Percentiles rank a stretch among this genome's conserved stretches.
phyloP scores from a whole-genome alignment of 2,113 vertebrate genomes.

The Osmerus eperlanus region DNA sequence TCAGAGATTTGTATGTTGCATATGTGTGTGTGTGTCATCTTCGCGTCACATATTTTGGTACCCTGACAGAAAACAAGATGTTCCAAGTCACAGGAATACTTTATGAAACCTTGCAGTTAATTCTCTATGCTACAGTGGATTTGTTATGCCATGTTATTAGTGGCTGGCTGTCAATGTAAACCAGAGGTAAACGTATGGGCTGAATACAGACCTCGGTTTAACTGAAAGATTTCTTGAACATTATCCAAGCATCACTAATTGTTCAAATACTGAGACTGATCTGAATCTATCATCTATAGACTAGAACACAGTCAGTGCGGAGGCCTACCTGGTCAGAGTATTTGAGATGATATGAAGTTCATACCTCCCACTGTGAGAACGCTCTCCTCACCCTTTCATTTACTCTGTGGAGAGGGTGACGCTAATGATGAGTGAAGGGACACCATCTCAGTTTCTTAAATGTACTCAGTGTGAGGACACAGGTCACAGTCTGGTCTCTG shows the following conservation, averaged over 20 bases:
- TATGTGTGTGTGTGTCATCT: background rate
- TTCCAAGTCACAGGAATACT: background rate
- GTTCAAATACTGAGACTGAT: slow-evolving; percentile 26
- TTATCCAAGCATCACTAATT: slow-evolving; percentile 16
- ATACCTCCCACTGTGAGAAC: background rate
- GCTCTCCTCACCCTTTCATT: too few species aligned
- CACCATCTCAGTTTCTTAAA: too few species aligned
- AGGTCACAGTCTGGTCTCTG: too few species aligned
- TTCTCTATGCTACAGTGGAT: background rate
- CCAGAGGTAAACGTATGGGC: background rate
- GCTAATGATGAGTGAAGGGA: too few species aligned
- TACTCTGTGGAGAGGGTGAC: too few species aligned
- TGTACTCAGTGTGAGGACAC: too few species aligned
- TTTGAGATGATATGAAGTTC: background rate
- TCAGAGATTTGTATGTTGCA: background rate
- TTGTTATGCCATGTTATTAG: too few species aligned
- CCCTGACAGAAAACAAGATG: background rate
- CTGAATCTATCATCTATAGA: slow-evolving; percentile 9
- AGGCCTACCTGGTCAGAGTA: background rate
- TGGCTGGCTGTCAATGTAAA: too few species aligned
- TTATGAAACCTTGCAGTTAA: background rate
- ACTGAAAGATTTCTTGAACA: background rate
- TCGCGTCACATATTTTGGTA: background rate
- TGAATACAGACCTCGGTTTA: background rate
- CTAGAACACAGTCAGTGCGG: background rate